A percentile compares a stretch with the other conserved stretches of the same genome.
Conservation (phyloP, 2,113 vertebrate species). For the Pangasianodon gigas region DNA sequence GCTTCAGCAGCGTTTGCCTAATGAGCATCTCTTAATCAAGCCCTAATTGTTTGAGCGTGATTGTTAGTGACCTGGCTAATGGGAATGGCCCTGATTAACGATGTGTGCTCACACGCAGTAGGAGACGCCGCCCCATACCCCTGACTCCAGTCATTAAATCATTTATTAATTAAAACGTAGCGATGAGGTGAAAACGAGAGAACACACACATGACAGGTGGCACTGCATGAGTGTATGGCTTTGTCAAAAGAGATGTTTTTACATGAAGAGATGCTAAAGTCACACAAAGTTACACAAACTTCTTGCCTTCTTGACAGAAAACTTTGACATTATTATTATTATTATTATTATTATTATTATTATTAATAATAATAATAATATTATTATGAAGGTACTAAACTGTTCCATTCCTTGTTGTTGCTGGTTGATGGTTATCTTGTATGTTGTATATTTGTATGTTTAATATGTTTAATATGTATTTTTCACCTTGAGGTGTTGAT, state of each 20-base stretch:
- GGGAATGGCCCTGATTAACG: conserved; percentile 75
- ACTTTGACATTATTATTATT: neutral
- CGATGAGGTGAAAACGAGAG: conserved; percentile 27
- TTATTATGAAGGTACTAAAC: neutral
- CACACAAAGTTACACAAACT: neutral
- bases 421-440: too few relatives aligned
- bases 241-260: neutral
- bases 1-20: conserved; percentile 51
- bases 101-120: conserved; percentile 72
- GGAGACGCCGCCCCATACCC: conserved; percentile 63
- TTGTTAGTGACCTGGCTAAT: conserved; percentile 74
- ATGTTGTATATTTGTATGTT: too few relatives aligned
- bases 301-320: neutral
- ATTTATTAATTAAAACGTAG: conserved; percentile 68
- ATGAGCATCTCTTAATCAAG: conserved; percentile 79
- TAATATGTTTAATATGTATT: too few relatives aligned
- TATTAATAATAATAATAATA: neutral
- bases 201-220: conserved; percentile 9
- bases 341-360: neutral
- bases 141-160: conserved; percentile 62
- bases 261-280: neutral
- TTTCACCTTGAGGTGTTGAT: too few relatives aligned
- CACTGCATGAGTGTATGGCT: neutral
- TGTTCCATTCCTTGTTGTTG: neutral
- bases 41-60: conserved; percentile 75